These are phyloP conservation scores for Corythoichthys haematopterus DNA, from an alignment of 2,113 vertebrate species.

Conservation along the genomic window DNA sequence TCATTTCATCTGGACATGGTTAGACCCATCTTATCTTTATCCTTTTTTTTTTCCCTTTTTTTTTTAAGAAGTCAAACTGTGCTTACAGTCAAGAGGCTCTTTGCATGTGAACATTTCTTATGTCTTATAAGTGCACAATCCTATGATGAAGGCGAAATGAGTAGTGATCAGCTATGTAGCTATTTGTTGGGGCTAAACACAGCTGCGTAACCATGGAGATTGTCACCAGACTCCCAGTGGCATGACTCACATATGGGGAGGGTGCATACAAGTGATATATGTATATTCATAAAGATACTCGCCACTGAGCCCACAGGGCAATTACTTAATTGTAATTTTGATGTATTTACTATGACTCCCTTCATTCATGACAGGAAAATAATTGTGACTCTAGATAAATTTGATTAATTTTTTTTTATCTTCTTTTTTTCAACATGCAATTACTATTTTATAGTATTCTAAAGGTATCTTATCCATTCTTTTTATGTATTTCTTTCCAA, in stretches of 20 bases:
- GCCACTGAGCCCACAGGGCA: neutral
- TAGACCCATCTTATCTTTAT: constrained; percentile 22
- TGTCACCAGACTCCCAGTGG: constrained; percentile 13
- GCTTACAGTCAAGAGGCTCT: constrained; percentile 8
- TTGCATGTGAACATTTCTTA: constrained; percentile 37
- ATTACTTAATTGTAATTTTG: neutral
- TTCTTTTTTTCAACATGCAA: neutral
- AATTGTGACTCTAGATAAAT: neutral
- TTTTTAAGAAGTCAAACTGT: neutral
- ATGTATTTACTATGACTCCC: neutral
- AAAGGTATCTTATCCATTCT: neutral
- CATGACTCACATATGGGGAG: constrained; percentile 6
- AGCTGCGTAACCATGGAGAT: constrained; percentile 31
- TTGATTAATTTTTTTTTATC: neutral
- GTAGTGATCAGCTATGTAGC: constrained; percentile 11
- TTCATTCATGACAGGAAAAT: neutral
- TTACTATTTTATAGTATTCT: neutral
- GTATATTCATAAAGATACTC: constrained; percentile 10
- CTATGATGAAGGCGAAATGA: constrained; percentile 24
- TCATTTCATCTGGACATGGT: constrained; percentile 53
- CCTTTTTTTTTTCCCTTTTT: neutral
- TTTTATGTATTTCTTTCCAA: neutral
- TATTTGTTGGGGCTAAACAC: constrained; percentile 42
- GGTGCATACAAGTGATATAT: constrained; percentile 12
- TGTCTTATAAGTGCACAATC: constrained; percentile 20